Conservation (phyloP, 2,113 vertebrate genomes). For the Stegastes partitus region DNA sequence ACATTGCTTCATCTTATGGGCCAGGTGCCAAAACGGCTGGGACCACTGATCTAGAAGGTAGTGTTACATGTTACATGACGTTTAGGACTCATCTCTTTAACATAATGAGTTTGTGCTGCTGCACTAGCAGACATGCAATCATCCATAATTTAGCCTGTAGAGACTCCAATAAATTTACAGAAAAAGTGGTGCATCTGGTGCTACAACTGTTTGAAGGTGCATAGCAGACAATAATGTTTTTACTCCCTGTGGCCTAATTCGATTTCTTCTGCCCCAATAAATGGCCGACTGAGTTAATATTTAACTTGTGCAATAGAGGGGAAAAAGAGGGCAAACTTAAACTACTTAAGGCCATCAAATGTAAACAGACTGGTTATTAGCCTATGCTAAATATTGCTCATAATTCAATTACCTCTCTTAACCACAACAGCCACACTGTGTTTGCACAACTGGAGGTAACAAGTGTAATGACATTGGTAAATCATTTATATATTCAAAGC, state of each 20-base stretch:
- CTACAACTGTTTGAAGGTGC: neutral
- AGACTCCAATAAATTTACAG: neutral
- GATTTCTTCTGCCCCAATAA: constrained; percentile 12
- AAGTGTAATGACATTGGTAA: neutral
- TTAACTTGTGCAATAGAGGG: constrained; percentile 3
- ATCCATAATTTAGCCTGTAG: constrained; percentile 10
- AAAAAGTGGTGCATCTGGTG: neutral
- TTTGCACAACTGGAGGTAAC: neutral
- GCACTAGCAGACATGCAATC: neutral
- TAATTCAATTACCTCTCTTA: neutral
- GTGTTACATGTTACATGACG: too few species aligned
- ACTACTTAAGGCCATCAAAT: neutral
- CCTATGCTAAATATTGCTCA: neutral
- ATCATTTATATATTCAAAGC: neutral
- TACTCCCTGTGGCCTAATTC: neutral
- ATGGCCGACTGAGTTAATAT: neutral
- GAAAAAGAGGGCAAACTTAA: constrained; percentile 2
- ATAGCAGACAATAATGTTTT: neutral
- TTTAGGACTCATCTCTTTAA: neutral
- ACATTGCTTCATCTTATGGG: neutral
- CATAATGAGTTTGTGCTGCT: neutral
- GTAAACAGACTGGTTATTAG: neutral
- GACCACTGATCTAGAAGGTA: too few species aligned
- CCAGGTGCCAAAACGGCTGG: too few species aligned
- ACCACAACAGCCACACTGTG: neutral